Evolutionary conservation across 2,888 invertebrate species (phyloP).

Genomic region (Danaus chrysippus): DNA sequence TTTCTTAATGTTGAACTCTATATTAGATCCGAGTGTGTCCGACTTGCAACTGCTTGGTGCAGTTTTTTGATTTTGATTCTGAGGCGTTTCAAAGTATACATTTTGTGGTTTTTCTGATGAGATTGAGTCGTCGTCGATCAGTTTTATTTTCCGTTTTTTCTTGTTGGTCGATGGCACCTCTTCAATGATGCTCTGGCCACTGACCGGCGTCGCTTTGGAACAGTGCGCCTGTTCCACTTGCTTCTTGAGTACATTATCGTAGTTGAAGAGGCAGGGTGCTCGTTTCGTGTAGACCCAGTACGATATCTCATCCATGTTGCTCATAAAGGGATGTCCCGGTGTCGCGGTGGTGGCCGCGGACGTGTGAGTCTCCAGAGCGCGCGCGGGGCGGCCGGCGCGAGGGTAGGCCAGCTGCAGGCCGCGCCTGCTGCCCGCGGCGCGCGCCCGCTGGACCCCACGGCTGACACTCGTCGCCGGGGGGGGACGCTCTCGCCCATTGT

Average conservation of each 20-base stretch:
- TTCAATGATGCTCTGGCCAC: conserved; percentile 41
- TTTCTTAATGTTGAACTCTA: conserved; percentile 64
- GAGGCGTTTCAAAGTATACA: conserved; percentile 58
- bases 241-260: conserved; percentile 56
- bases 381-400: conserved; percentile 37
- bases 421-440: conserved; percentile 38
- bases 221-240: conserved; percentile 49
- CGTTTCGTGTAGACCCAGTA: conserved; percentile 70
- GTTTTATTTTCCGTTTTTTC: conserved; percentile 58
- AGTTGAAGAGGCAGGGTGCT: conserved; percentile 69
- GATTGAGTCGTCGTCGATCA: conserved; percentile 55
- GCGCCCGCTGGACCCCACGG: conserved; percentile 43
- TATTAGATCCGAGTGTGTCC: conserved; percentile 51
- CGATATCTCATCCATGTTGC: conserved; percentile 70
- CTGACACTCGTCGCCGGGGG: conserved; percentile 37
- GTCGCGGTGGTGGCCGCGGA: conserved; percentile 23
- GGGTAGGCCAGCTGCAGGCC: conserved; percentile 46
- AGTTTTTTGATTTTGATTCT: conserved; percentile 42
- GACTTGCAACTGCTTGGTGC: conserved; percentile 48
- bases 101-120: conserved; percentile 53
- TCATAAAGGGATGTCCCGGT: conserved; percentile 59
- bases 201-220: conserved; percentile 48
- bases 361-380: conserved; percentile 20
- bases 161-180: conserved; percentile 51
- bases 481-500: conserved; percentile 39